phyloP scores from a whole-genome alignment of 2,888 invertebrate species.

The Craniophora ligustri region DNA sequence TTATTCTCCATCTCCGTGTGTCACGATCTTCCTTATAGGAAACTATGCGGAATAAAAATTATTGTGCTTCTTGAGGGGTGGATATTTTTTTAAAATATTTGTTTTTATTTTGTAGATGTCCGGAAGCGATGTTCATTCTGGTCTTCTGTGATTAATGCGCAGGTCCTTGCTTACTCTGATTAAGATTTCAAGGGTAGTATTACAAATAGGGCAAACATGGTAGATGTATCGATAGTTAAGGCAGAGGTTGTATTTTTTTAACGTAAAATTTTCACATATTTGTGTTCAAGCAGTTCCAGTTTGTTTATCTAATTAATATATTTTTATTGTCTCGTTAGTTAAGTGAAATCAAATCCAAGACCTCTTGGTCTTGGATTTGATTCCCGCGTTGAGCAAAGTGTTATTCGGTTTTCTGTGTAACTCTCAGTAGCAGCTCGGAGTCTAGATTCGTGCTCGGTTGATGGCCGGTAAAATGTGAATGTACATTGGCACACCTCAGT shows the following conservation, averaged over 20 bases:
- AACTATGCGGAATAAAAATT: slow-evolving; percentile 66
- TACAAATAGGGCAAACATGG: slow-evolving; percentile 50
- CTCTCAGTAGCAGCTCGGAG: too few species aligned
- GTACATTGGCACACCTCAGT: too few species aligned
- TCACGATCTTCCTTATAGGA: slow-evolving; percentile 39
- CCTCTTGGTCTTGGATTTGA: too few species aligned
- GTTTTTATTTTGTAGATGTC: slow-evolving; percentile 62
- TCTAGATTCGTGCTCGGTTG: too few species aligned
- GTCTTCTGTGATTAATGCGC: slow-evolving; percentile 62
- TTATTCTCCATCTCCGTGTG: slow-evolving; percentile 35
- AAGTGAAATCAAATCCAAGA: too few species aligned
- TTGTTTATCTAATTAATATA: too few species aligned
- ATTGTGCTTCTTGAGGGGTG: slow-evolving; percentile 64
- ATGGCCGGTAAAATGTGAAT: too few species aligned
- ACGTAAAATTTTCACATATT: too few species aligned
- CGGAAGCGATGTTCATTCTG: slow-evolving; percentile 64
- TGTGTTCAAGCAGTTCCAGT: too few species aligned
- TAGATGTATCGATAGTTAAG: slow-evolving; percentile 36
- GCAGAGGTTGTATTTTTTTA: neutral
- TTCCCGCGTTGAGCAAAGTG: too few species aligned
- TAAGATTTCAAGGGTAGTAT: slow-evolving; percentile 54
- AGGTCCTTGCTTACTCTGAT: slow-evolving; percentile 48
- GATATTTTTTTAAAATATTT: slow-evolving; percentile 61
- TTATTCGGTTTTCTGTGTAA: too few species aligned
- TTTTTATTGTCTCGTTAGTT: too few species aligned